Base-by-base conservation (phyloP, 1,140 invertebrate species). In the Drosophila oshimai region DNA sequence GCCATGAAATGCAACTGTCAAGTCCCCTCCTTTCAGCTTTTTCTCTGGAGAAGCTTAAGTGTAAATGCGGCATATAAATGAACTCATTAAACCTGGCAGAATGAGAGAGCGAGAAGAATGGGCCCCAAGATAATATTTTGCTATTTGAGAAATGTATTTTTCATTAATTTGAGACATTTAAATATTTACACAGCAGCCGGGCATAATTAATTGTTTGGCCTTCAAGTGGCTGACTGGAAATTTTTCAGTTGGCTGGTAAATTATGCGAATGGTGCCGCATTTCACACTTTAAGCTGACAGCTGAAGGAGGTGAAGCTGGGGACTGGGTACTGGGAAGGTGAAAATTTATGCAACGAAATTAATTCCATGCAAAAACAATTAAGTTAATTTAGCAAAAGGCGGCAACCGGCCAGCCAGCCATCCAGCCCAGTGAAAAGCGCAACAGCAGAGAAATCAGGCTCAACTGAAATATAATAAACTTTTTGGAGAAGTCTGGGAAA, bases 361-460 rank as follows among this genome's bases (percentile, higher is more conserved):
- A 87, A 87, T 87, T 87, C 79, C 81, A 87, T 81, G 81, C 81
- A 88, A 87, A 87, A 81, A 87, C 81, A 87, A 87, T 87, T 87
- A 87, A 87, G 81, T 87, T 87, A 87, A 87, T 87, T 87, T 87
- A 87, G 81, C 80, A 87, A 86, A 79, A 86, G 60, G 71, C 61
- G 55, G 44, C 57, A 39, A 44, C 45, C 34, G 24, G 17, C 33
- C 13, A 37, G 26, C 17, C 22, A 12, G 33, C n/a, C n/a, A n/a
- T n/a, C n/a, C 17, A 17, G 31, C 33, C 33, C 36, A 10, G 24
- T 17, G 10, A 79, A 83, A 83, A 79, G 80, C 79, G 70, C 79
- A 86, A 62, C 75, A 54, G 36, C 80, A 69, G 54, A 86, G 74
- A 87, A 86, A 86, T 87, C 81, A 87, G 69, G 76, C 61, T 41